Evolutionary conservation across 2,888 invertebrate genomes (phyloP).

Genomic region (Clunio marinus): DNA sequence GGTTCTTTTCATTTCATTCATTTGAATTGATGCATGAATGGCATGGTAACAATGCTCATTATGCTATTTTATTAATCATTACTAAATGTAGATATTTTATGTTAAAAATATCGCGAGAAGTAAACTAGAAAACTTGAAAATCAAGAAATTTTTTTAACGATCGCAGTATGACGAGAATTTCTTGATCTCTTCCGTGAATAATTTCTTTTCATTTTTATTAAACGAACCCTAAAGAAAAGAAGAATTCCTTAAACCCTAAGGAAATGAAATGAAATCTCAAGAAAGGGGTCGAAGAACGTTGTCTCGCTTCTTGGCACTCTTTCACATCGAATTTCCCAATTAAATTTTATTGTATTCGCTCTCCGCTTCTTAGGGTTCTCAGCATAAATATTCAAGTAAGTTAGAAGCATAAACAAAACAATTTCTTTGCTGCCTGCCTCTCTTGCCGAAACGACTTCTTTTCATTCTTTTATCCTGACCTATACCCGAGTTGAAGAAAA

Average conservation of each 20-base stretch:
- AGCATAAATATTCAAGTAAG: background rate
- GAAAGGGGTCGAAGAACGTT: background rate
- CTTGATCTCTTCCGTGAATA: background rate
- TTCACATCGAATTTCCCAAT: background rate
- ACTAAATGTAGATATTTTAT: slow-evolving; percentile 16
- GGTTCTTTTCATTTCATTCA: background rate
- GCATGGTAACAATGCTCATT: background rate
- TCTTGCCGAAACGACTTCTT: background rate
- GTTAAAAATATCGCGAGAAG: too few species aligned
- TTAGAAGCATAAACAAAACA: background rate
- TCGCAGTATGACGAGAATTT: background rate
- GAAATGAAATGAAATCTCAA: background rate
- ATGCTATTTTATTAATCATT: slow-evolving; percentile 11
- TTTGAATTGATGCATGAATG: background rate
- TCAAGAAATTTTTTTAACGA: background rate
- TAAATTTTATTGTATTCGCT: background rate
- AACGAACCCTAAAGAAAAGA: too few species aligned
- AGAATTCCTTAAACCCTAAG: background rate
- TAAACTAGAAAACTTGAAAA: too few species aligned
- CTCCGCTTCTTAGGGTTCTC: background rate
- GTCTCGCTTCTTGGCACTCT: slow-evolving; percentile 14
- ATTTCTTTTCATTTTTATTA: too few species aligned
- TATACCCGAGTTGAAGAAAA: slow-evolving; percentile 21
- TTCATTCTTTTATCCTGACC: slow-evolving; percentile 21
- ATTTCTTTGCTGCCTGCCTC: background rate